Evolutionary conservation across 2,888 invertebrate species (phyloP), one percentile per base, ranked within the genome.

Genomic region (Neocrepidodera transversa): DNA sequence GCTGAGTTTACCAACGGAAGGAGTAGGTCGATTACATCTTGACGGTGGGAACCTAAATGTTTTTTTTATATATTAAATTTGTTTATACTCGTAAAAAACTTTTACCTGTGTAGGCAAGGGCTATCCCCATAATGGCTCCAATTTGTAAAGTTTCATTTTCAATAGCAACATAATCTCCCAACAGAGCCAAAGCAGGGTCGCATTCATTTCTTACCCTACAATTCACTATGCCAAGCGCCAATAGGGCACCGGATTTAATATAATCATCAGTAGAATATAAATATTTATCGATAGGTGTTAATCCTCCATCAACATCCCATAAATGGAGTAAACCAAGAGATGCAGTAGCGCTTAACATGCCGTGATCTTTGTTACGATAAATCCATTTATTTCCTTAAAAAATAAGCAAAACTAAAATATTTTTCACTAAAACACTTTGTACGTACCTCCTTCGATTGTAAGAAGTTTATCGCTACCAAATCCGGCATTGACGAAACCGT

Each of bases 271-370:
- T 71, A 2, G 77, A 75, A 57, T 80, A 79, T 17, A 79, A 60
- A 80, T 97, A 99, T 79, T 97, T 97, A 82, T 99, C 99, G 71
- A 99, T 98, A 69, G 97, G 96, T 0, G 96, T 94, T 54, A 99
- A 83, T 40, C 98, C 98, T 28, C 97, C 95, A 78, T 99, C 98
- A 1, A 99, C 95, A 78, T 99, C 98, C 99, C 99, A 99, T 32
- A 99, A 81, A 67, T 97, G 87, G 58, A 99, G 90, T 72, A 99
- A 85, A 23, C 99, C 99, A 23, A 98, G 84, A 0, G 97, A 95
- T 0, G 99, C 99, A 0, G 97, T 96, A 0, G 99, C 97, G 74
- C 96, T 96, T 58, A 99, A 79, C 96, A 97, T 97, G 47, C 97
- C 91, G 72, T 96, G 95, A 75, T 99, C 98, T 78, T 97, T 97